Evolutionary conservation across 2,888 invertebrate species (phyloP).

Genomic region (Drosophila nr. medialis): DNA sequence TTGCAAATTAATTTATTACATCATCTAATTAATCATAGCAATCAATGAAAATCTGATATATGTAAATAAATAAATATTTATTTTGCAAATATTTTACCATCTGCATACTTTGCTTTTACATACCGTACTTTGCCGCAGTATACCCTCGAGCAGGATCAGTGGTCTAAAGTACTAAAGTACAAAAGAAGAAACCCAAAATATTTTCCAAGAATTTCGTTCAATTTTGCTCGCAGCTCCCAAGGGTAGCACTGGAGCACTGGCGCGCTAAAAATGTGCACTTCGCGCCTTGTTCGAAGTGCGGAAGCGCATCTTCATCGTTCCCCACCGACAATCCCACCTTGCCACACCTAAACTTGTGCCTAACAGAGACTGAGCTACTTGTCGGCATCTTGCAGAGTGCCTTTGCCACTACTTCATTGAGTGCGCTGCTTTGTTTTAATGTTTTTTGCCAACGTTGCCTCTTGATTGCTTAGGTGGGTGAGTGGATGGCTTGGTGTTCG

Average conservation of each 20-base stretch:
- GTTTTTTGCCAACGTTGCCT: slow-evolving; percentile 5
- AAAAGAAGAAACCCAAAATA: slow-evolving; percentile 28
- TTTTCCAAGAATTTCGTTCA: slow-evolving; percentile 47
- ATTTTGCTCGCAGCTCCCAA: slow-evolving; percentile 20
- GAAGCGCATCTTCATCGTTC: slow-evolving; percentile 43
- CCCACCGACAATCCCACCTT: neutral
- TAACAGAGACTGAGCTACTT: slow-evolving; percentile 17
- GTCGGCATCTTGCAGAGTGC: slow-evolving; percentile 9
- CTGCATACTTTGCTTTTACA: neutral
- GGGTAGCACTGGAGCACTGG: slow-evolving; percentile 5
- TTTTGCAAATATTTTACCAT: neutral
- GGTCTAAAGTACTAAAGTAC: slow-evolving; percentile 14
- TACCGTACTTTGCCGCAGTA: neutral
- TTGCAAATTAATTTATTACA: slow-evolving; percentile 22
- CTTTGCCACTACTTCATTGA: slow-evolving; percentile 28
- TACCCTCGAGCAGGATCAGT: neutral
- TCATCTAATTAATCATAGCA: slow-evolving; percentile 26
- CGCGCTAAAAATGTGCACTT: slow-evolving; percentile 57
- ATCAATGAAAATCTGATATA: neutral
- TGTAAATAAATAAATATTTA: neutral
- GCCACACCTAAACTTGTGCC: neutral
- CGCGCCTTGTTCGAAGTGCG: slow-evolving; percentile 40
- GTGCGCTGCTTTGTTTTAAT: slow-evolving; percentile 8
- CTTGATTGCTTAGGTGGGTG: slow-evolving; percentile 44
- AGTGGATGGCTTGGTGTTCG: neutral